Evolutionary conservation across 1,140 invertebrate species (phyloP), one percentile per base, ranked within the genome.

Genomic region (Paracyclopina nana): DNA sequence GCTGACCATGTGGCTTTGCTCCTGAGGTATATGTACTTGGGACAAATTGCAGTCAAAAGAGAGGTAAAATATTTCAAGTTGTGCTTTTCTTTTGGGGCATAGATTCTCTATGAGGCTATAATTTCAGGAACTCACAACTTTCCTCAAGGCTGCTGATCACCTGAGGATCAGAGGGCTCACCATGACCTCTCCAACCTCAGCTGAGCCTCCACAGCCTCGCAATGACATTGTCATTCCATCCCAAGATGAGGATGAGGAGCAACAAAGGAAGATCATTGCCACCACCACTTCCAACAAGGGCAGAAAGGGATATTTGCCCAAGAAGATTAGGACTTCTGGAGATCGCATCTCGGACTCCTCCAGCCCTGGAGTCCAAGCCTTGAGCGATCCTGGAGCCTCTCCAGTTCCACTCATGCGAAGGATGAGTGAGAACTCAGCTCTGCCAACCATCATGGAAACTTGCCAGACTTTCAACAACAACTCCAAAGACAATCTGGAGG

Each of bases 11-110:
- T 65, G 27, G 61, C 58, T 52, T 60, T 61, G 6, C 60, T 65
- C 2, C 55, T 65, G 27, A 56, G 61, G 31, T 65, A 65, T 51
- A 65, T 65, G 63, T 65, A 65, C 57, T 56, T 58, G 8, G 64
- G 64, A 3, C 61, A 64, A 55, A 63, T 65, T 11, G 62, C 66
- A 50, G 62, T 65, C 6, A 56, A 57, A 26, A 60, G 64, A 30
- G 59, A 60, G 16, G n/a, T n/a, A n/a, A n/a, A n/a, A n/a, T n/a
- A n/a, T n/a, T n/a, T n/a, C n/a, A n/a, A n/a, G n/a, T n/a, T n/a
- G n/a, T n/a, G n/a, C n/a, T n/a, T n/a, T n/a, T n/a, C n/a, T n/a
- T n/a, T n/a, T n/a, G n/a, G n/a, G n/a, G n/a, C n/a, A n/a, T n/a
- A n/a, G n/a, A n/a, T n/a, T n/a, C n/a, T n/a, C n/a, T n/a, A n/a